These are phyloP conservation scores for Melanerpes aurifrons DNA, from an alignment of 2,113 vertebrate species.

Conservation along the genomic window DNA sequence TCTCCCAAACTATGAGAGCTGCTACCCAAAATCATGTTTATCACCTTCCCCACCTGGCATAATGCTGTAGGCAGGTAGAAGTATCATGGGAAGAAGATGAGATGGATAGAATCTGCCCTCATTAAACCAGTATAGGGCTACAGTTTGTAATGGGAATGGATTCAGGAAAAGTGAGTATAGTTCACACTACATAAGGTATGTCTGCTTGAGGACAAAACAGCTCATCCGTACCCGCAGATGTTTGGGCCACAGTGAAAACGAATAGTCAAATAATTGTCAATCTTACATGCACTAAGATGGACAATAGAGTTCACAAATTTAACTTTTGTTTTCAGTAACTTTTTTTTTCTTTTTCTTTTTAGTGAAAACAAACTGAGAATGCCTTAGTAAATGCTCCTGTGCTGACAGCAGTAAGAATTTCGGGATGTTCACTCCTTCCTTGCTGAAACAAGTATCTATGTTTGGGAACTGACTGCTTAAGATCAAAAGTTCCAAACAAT, in stretches of 20 bases:
- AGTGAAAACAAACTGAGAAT: not conserved
- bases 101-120: not conserved
- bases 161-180: not conserved
- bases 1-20: not conserved
- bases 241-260: not conserved
- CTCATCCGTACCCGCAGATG: not conserved
- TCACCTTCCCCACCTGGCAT: not conserved
- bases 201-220: not conserved
- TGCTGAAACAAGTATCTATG: not conserved
- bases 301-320: not conserved
- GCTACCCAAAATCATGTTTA: not conserved
- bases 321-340: not conserved
- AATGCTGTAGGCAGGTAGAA: not conserved
- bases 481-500: not conserved
- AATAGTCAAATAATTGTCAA: not conserved
- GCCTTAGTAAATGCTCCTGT: not conserved
- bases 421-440: not conserved
- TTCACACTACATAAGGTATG: rapidly evolving
- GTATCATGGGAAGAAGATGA: not conserved
- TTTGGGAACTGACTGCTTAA: slow-evolving; percentile 29
- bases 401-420: not conserved
- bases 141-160: not conserved
- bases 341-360: not conserved
- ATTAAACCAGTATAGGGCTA: not conserved
- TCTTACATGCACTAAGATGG: not conserved